Base-by-base conservation (phyloP, 2,888 invertebrate genomes). In the Agrotis ipsilon region DNA sequence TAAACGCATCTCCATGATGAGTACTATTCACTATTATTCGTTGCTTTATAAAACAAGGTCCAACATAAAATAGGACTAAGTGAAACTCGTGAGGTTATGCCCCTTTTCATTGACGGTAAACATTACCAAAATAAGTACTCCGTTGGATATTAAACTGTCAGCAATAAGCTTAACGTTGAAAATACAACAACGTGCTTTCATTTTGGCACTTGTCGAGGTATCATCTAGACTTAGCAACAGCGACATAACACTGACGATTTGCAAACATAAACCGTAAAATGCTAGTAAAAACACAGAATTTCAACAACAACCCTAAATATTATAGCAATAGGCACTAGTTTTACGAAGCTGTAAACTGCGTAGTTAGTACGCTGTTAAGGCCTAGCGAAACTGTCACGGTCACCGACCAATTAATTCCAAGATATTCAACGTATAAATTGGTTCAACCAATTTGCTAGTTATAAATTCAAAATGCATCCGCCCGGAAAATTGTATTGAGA, bases 391-490 rank as follows among this genome's bases (percentile, higher is more conserved):
- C 86, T 87, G 86, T 85, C 87, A 89, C 89, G 91, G 92, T 90
- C 91, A 89, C 87, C 88, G 85, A 85, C 89, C 94, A 95, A 94
- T 95, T 95, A 95, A 92, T 93, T 92, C 90, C 88, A 92, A 94
- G 94, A 95, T 94, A 94, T 95, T 93, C 93, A 91, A 92, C 92
- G 91, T 92, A 94, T 92, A 94, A 94, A 94, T 94, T 93, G 93
- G 91, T 91, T 91, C 91, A 90, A 92, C 92, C 96, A 94, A 95
- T 95, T 96, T 94, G 92, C 93, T 94, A 91, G 95, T 96, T 95
- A 96, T 95, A 95, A 96, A 96, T 96, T 95, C 95, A 94, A 95
- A 95, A 94, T 94, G 94, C 94, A 95, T 94, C 92, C 94, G 88
- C 88, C 91, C 94, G 92, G 91, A 94, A 95, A 96, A 96, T 95